Evolutionary conservation across 2,888 invertebrate species (phyloP), one percentile per base, ranked within the genome.

Genomic region (Litoditis marina): DNA sequence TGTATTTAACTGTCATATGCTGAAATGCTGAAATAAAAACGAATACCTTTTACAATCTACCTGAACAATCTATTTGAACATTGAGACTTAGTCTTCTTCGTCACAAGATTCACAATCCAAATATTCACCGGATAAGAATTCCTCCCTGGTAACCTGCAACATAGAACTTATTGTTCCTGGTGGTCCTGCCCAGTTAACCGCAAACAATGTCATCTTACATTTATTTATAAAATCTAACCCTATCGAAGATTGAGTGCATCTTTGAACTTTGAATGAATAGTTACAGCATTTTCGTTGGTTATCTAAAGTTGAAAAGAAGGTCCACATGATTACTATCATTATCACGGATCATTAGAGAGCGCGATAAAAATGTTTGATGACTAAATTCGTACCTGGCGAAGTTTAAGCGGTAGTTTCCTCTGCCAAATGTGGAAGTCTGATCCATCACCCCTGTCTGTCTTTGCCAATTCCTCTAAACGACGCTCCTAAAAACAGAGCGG

Each of bases 41-140:
- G n/a, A n/a, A n/a, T n/a, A n/a, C n/a, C n/a, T n/a, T n/a, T n/a
- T n/a, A n/a, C n/a, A n/a, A n/a, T n/a, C n/a, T n/a, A n/a, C n/a
- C n/a, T n/a, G n/a, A n/a, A n/a, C n/a, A n/a, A n/a, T n/a, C n/a
- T n/a, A n/a, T n/a, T n/a, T n/a, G n/a, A n/a, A n/a, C n/a, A n/a
- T n/a, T n/a, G 13, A 60, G 11, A 44, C 39, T 11, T 61, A 47
- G 16, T 54, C 42, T 13, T 36, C 30, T 28, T 76, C 76, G 46
- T 73, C 74, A 36, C 74, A 76, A 0, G 70, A 69, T 25, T 72
- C 73, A 36, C 75, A 75, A 27, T 75, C 72, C 30, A 72, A 42
- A 58, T 73, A 74, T 50, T 66, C 64, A 52, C 70, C 68, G 30
- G 62, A 52, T 1, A 72, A 32, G 53, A 77, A 77, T 22, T 72